Conservation (phyloP, 2,888 invertebrate genomes). For the Erebia epiphron region DNA sequence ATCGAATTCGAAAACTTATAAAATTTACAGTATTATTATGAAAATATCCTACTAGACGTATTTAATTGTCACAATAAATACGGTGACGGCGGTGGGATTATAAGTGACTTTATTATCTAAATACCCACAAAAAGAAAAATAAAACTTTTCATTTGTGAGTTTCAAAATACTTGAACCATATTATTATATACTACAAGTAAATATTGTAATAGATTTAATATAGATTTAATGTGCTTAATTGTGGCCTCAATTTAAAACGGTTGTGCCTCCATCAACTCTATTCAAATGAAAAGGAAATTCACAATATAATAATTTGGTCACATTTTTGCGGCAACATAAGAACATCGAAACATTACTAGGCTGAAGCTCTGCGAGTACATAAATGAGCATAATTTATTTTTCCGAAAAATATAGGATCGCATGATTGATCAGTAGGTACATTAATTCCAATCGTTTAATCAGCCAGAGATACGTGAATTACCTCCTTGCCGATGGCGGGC, state of each 20-base stretch:
- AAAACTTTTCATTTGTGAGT: too few species aligned
- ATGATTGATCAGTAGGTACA: conserved; percentile 32
- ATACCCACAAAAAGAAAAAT: too few species aligned
- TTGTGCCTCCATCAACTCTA: conserved; percentile 24
- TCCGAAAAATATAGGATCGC: conserved; percentile 21
- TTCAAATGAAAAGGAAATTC: conserved; percentile 31
- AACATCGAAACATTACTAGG: conserved; percentile 44
- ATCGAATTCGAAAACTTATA: too few species aligned
- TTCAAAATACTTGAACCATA: too few species aligned
- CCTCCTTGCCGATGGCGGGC: conserved; percentile 83
- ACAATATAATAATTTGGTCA: conserved; percentile 20
- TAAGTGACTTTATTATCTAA: too few species aligned
- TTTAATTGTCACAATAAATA: too few species aligned
- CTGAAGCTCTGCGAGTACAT: conserved; percentile 41
- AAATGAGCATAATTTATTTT: conserved; percentile 22
- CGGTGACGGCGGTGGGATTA: too few species aligned
- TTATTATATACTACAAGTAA: not conserved
- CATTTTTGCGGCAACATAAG: conserved; percentile 44
- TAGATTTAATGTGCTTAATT: not conserved
- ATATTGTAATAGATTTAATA: not conserved
- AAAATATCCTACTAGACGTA: too few species aligned
- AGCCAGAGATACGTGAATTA: conserved; percentile 70
- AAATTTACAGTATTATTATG: too few species aligned
- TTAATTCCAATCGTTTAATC: conserved; percentile 42
- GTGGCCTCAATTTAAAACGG: conserved; percentile 29